Evolutionary conservation across 1,140 invertebrate genomes (phyloP).

Genomic region (Microplitis mediator): DNA sequence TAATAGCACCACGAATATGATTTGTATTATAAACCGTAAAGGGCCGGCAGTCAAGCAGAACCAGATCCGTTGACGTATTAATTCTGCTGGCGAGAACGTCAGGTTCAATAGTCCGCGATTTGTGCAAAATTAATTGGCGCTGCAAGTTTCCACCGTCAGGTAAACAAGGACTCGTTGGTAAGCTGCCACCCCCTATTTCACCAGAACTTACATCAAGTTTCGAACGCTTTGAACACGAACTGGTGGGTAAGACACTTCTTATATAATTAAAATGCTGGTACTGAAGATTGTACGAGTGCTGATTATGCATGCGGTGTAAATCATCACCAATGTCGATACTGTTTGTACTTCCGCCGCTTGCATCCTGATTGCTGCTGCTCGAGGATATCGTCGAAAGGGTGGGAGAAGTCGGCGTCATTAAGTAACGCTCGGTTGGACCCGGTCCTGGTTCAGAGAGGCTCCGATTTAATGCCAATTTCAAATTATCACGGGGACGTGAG

Average conservation of each 20-base stretch:
- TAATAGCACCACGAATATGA: conserved; percentile 76
- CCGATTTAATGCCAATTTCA: conserved; percentile 67
- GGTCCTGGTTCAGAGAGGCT: conserved; percentile 69
- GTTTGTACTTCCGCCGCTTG: conserved; percentile 27
- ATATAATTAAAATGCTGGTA: conserved; percentile 38
- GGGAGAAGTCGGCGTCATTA: conserved; percentile 36
- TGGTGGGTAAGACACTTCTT: conserved; percentile 13
- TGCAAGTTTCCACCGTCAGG: conserved; percentile 64
- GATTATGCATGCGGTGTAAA: conserved; percentile 20
- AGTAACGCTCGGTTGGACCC: conserved; percentile 39
- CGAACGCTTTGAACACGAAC: conserved; percentile 57
- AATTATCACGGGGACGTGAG: conserved; percentile 63
- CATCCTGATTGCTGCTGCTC: conserved; percentile 11
- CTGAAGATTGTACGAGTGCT: conserved; percentile 10
- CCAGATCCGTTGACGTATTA: conserved; percentile 44
- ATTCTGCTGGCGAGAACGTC: conserved; percentile 34
- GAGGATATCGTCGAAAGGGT: conserved; percentile 35
- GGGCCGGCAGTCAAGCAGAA: conserved; percentile 75
- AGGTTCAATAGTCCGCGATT: conserved; percentile 46
- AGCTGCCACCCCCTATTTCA: conserved; percentile 47
- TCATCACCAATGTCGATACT: conserved; percentile 32
- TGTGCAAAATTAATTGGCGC: conserved; percentile 58
- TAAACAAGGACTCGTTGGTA: conserved; percentile 65
- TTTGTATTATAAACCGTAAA: conserved; percentile 75
- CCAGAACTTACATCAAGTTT: conserved; percentile 59